Conservation (phyloP, 92 coral and sea anemone genomes). For the Porites cylindrica region DNA sequence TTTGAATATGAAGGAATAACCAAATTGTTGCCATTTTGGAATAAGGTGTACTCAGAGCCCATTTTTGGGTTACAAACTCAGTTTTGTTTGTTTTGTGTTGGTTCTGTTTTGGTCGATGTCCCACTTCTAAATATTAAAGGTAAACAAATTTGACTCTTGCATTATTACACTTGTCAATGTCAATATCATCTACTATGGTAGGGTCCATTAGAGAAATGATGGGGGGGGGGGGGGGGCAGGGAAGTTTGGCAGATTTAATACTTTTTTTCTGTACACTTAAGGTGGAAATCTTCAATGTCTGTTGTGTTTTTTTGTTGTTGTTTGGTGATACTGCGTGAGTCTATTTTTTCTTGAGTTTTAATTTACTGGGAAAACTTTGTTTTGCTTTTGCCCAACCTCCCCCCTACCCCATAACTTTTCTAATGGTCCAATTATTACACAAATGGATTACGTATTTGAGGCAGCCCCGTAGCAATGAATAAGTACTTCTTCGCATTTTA, state of each 20-base stretch:
- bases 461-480: conserved; percentile 14
- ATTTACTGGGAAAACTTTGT: conserved; percentile 25
- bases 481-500: conserved; percentile 16
- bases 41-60: neutral
- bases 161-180: neutral
- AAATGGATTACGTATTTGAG: conserved; percentile 5
- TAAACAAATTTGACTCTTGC: neutral
- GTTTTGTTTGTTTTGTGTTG: neutral
- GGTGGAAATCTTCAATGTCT: conserved; percentile 16
- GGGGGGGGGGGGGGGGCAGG: neutral
- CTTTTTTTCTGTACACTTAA: conserved; percentile 4
- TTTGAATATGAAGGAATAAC: neutral
- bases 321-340: neutral
- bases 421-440: neutral
- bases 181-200: conserved; percentile 7
- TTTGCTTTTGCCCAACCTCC: conserved; percentile 18
- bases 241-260: too few relatives aligned
- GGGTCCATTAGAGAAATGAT: neutral
- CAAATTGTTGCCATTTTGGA: neutral
- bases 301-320: neutral
- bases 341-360: conserved; percentile 12
- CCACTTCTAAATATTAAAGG: conserved; percentile 16
- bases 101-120: conserved; percentile 5
- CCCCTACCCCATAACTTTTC: neutral
- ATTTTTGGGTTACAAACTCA: conserved; percentile 15